These are phyloP conservation scores for Drymonia ruficornis DNA, from an alignment of 2,888 invertebrate species.

Conservation along the genomic window DNA sequence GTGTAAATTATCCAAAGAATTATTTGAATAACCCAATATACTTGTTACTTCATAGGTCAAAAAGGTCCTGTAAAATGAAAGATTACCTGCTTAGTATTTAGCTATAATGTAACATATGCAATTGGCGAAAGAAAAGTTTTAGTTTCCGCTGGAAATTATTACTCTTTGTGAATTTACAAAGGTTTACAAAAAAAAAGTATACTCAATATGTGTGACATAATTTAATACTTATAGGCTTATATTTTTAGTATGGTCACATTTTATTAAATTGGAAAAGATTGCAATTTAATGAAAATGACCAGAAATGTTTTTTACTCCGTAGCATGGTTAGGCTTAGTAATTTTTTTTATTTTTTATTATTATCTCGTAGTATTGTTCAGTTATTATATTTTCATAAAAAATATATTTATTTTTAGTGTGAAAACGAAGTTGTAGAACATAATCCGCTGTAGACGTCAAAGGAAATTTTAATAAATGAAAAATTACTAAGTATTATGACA, in stretches of 20 bases:
- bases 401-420: slow-evolving; percentile 27
- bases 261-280: slow-evolving; percentile 23
- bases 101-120: slow-evolving; percentile 25
- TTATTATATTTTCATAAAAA: slow-evolving; percentile 25
- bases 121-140: slow-evolving; percentile 10
- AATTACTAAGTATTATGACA: background rate
- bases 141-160: slow-evolving; percentile 10
- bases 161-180: slow-evolving; percentile 20
- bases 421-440: background rate
- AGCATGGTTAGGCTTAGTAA: slow-evolving; percentile 24
- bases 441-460: slow-evolving; percentile 12
- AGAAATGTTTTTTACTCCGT: slow-evolving; percentile 16
- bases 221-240: slow-evolving; percentile 28
- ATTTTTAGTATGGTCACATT: slow-evolving; percentile 15
- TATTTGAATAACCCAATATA: slow-evolving; percentile 24
- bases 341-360: slow-evolving; percentile 17
- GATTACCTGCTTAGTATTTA: slow-evolving; percentile 28
- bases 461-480: background rate
- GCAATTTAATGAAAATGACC: slow-evolving; percentile 25
- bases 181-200: slow-evolving; percentile 28
- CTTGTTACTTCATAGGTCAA: slow-evolving; percentile 17
- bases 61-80: slow-evolving; percentile 17
- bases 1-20: slow-evolving; percentile 40
- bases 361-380: slow-evolving; percentile 25
- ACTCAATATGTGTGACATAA: slow-evolving; percentile 44